Base-by-base conservation (phyloP, 2,113 vertebrate species). In the Gnathonemus longibarbis region DNA sequence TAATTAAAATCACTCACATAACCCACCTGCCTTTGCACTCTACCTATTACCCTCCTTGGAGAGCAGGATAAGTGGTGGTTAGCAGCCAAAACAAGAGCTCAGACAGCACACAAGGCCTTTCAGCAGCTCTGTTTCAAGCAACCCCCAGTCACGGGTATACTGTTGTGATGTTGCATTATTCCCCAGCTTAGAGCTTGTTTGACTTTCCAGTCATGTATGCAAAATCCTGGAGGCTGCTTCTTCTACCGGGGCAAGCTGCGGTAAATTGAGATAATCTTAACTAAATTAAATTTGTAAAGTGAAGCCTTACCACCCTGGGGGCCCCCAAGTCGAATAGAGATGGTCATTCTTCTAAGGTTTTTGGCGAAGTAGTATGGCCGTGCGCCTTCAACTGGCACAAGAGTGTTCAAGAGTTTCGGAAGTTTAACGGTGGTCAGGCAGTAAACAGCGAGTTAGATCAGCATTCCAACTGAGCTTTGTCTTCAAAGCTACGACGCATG, bases 221-320 rank as follows among this genome's bases (percentile, higher is more conserved):
- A 24, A 84, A 83, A 80, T 49, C 48, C 19, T 15, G 49, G 15
- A 21, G 52, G 17, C 50, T n/a, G 11, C 52, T 58, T 49, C 87
- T 27, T 42, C 39, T 52, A 89, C 89, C 45, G 52, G 45, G 31
- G 56, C 88, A 13, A 70, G 15, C 87, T 8, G 66, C 56, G 35
- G 88, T 89, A 90, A 58, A 92, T 70, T 56, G 24, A 90, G 50
- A 90, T 90, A 70, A 90, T 88, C 90, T 91, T 89, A 90, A 48
- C 83, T 90, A 89, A 91, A 91, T 89, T 90, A 88, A 48, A 90
- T 91, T 91, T 90, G 90, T 53, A 91, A 91, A 91, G 58, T 86
- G 58, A 89, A 89, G 77, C 58, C 84, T 90, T 86, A 53, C 31
- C 74, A 56, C 49, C 49, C 88, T 46, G 48, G 45, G 49, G 58